Evolutionary conservation across 2,113 vertebrate species (phyloP).

Genomic region (Bucco capensis): DNA sequence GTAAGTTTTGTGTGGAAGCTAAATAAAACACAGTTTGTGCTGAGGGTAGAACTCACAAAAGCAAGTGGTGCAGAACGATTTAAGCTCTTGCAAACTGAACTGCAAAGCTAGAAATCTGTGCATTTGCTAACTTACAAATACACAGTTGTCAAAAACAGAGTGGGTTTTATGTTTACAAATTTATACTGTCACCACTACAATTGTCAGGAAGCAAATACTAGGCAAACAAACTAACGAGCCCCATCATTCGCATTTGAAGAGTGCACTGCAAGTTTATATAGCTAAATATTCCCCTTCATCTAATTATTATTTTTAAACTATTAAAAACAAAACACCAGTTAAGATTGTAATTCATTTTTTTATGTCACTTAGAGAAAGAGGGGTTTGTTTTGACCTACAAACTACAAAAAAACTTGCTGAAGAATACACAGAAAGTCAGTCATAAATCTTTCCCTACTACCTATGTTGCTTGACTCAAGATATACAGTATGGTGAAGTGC

Average conservation of each 20-base stretch:
- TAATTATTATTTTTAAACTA: background rate
- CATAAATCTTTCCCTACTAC: background rate
- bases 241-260: background rate
- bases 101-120: background rate
- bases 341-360: background rate
- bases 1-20: background rate
- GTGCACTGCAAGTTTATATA: background rate
- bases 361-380: background rate
- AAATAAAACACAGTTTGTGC: background rate
- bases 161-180: slow-evolving; percentile 1
- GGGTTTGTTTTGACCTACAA: rapidly evolving
- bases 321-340: background rate
- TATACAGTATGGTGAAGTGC: background rate
- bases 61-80: background rate
- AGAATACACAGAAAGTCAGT: background rate
- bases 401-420: background rate
- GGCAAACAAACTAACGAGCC: background rate
- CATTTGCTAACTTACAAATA: background rate
- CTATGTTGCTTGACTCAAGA: background rate
- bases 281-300: background rate
- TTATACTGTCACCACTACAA: slow-evolving; percentile 6
- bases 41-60: background rate
- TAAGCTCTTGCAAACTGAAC: background rate
- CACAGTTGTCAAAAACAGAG: background rate
- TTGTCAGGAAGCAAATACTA: background rate